Base-by-base conservation (phyloP, 2,797 vertebrate species). In the Pterois miles region DNA sequence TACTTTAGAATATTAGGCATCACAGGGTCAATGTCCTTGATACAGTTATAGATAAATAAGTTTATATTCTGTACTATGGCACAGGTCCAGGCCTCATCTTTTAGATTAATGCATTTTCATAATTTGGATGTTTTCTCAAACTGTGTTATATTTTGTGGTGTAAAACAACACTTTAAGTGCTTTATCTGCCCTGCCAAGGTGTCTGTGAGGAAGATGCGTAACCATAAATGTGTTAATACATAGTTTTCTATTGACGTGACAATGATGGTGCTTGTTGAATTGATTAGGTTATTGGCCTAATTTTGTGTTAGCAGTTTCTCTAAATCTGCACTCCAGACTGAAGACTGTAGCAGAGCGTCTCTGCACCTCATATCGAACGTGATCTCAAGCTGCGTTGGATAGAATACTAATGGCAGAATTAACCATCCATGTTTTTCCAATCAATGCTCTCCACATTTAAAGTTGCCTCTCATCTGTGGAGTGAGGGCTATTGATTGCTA, bases 401-500 rank as follows among this genome's bases (percentile, higher is more conserved):
- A 7, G 64, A 82, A 89, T 80, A 69, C 57, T 81, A 64, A 83
- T 68, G 65, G 22, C 25, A 27, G 9, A 60, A 66, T 82, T 60
- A 71, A 50, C 65, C 62, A 25, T 54, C 18, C 18, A 22, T 34
- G 25, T 50, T 63, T 59, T 65, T 14, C 34, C 53, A 40, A 52
- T 86, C 69, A 60, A 70, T 81, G 71, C 48, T 34, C 57, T 43
- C 58, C 62, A 80, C 29, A 52, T 80, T 62, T 57, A 13, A 72
- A 75, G 59, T 25, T 43, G 50, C 29, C 43, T 60, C 38, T 64
- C 18, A 48, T 76, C 22, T 69, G 36, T 43, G 18, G 23, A 64
- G 57, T 40, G 11, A 12, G 60, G 38, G 2, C 4, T 33, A 65
- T 86, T n/a, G 71, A 80, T 76, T 43, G 13, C 53, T 31, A 14